Conservation (phyloP, 2,888 invertebrate genomes). For the Vanessa cardui region DNA sequence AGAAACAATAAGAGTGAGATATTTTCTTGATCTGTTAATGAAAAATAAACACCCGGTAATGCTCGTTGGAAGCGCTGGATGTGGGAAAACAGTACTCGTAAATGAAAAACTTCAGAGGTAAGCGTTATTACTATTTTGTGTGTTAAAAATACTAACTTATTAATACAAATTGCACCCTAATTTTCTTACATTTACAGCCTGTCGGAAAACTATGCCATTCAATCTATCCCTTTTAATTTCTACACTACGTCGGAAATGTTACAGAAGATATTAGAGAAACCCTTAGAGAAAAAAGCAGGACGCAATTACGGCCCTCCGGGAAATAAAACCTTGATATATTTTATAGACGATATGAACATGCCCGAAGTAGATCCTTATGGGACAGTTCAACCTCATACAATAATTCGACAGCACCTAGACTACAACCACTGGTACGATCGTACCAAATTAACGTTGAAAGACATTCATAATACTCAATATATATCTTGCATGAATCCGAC, state of each 20-base stretch:
- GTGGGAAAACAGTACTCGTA: conserved; percentile 95
- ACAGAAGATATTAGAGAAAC: conserved; percentile 96
- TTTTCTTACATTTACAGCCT: conserved; percentile 69
- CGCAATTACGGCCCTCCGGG: conserved; percentile 98
- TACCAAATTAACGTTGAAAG: conserved; percentile 93
- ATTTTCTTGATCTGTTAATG: conserved; percentile 94
- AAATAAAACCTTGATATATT: conserved; percentile 95
- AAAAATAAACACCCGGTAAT: conserved; percentile 95
- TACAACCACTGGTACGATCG: conserved; percentile 97
- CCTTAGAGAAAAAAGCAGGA: conserved; percentile 97
- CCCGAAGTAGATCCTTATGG: conserved; percentile 95
- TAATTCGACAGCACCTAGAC: conserved; percentile 97
- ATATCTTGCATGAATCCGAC: conserved; percentile 99
- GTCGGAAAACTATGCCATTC: conserved; percentile 92
- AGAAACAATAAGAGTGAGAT: conserved; percentile 95
- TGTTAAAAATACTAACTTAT: too few relatives aligned
- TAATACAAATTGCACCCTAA: background rate
- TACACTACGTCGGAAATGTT: conserved; percentile 97
- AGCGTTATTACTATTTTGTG: conserved; percentile 39
- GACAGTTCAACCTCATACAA: conserved; percentile 97
- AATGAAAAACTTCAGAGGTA: conserved; percentile 86
- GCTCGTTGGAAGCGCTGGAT: conserved; percentile 96
- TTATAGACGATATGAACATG: conserved; percentile 99
- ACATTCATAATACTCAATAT: conserved; percentile 98
- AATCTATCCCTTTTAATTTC: conserved; percentile 97